Evolutionary conservation across 35 echinoderm and acorn worm genomes (phyloP).

Genomic region (Apostichopus californicus): DNA sequence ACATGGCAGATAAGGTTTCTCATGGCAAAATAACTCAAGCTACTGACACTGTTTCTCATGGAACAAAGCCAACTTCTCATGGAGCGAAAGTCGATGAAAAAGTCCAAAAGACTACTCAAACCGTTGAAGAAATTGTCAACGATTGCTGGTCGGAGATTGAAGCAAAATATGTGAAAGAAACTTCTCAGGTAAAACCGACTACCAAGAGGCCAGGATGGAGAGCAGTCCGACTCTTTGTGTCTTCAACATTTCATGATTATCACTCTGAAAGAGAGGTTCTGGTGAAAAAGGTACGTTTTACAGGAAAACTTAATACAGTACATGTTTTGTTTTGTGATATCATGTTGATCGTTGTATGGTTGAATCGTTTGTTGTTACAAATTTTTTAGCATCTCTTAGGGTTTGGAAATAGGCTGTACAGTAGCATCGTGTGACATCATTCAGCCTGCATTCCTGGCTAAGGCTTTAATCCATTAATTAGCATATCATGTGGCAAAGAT

Average conservation of each 20-base stretch:
- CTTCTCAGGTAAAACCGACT: background rate
- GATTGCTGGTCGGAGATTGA: constrained; percentile 21
- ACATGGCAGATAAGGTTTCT: too few species aligned
- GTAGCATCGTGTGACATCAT: too few species aligned
- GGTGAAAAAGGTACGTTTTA: constrained; percentile 83
- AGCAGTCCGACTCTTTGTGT: constrained; percentile 91
- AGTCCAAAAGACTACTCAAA: background rate
- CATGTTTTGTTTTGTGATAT: too few species aligned
- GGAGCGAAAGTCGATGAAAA: background rate
- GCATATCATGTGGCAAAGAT: too few species aligned
- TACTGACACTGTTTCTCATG: background rate
- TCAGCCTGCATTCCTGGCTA: too few species aligned
- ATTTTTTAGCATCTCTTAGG: too few species aligned
- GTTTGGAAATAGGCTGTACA: too few species aligned
- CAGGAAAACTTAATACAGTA: background rate
- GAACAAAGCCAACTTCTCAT: background rate
- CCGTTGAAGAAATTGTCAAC: background rate
- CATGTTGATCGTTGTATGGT: too few species aligned
- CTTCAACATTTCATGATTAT: constrained; percentile 87
- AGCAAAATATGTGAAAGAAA: constrained; percentile 4
- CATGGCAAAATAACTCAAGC: background rate
- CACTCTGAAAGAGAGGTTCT: constrained; percentile 89
- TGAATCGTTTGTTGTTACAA: too few species aligned
- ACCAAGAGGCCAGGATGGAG: constrained; percentile 65
- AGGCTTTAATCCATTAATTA: too few species aligned